Evolutionary conservation across 2,113 vertebrate genomes (phyloP).

Genomic region (Anarhynchus alexandrinus): DNA sequence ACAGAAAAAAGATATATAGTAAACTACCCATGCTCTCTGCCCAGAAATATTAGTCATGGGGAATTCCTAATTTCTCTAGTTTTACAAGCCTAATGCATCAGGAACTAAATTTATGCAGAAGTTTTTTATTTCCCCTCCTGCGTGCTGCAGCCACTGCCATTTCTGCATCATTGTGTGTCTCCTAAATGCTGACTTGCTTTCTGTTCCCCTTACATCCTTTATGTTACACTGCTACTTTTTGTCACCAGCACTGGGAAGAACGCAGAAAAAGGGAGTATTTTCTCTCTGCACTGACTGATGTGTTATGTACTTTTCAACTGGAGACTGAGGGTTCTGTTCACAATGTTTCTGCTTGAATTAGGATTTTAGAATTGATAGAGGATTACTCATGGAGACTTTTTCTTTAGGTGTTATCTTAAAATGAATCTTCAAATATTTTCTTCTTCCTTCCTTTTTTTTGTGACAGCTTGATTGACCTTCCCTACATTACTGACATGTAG

Average conservation of each 20-base stretch:
- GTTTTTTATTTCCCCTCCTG: not conserved
- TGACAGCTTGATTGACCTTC: not conserved
- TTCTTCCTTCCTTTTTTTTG: not conserved
- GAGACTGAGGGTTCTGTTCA: not conserved
- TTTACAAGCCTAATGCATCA: not conserved
- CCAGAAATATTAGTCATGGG: not conserved
- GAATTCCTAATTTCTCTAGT: not conserved
- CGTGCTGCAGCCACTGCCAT: not conserved
- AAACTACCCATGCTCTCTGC: not conserved
- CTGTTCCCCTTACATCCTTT: not conserved
- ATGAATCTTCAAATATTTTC: not conserved
- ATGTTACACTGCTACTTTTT: not conserved
- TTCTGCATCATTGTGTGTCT: not conserved
- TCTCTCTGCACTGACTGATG: not conserved
- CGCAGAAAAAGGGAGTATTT: not conserved
- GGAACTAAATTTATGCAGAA: not conserved
- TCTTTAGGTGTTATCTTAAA: not conserved
- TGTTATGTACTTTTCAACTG: not conserved
- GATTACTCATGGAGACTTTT: not conserved
- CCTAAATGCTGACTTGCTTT: not conserved
- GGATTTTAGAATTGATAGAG: not conserved
- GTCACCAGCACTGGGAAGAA: not conserved
- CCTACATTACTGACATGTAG: not conserved
- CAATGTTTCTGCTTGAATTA: not conserved
- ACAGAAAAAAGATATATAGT: not conserved